Evolutionary conservation across 2,888 invertebrate genomes (phyloP).

Genomic region (Poecilobothrus nobilitatus): DNA sequence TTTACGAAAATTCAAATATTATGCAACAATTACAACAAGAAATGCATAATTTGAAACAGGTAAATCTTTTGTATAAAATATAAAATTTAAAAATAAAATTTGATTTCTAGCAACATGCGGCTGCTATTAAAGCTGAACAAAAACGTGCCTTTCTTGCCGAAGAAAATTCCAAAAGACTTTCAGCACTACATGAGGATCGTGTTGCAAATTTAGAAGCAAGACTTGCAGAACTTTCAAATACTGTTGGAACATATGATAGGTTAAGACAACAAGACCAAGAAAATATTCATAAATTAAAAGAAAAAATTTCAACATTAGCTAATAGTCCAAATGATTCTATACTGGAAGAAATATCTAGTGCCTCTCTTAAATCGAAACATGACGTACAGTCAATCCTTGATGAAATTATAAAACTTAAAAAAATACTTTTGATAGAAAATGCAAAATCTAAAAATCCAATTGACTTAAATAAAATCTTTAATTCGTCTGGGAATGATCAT

Average conservation of each 20-base stretch:
- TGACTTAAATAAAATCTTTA: conserved; percentile 50
- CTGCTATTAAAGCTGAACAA: conserved; percentile 65
- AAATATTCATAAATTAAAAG: conserved; percentile 56
- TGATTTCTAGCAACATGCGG: conserved; percentile 49
- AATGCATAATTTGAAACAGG: conserved; percentile 60
- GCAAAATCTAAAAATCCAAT: conserved; percentile 52
- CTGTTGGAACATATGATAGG: conserved; percentile 69
- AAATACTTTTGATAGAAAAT: conserved; percentile 53
- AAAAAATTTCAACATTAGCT: conserved; percentile 34
- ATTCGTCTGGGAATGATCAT: conserved; percentile 38
- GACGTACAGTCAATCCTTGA: conserved; percentile 53
- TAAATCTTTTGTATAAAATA: neutral
- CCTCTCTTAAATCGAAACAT: conserved; percentile 34
- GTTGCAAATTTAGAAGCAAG: conserved; percentile 67
- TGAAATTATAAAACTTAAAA: conserved; percentile 56
- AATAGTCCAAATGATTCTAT: neutral
- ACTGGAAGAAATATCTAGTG: neutral
- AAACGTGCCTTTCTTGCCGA: conserved; percentile 64
- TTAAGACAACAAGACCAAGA: conserved; percentile 62
- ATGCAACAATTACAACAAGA: conserved; percentile 63
- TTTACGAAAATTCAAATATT: conserved; percentile 46
- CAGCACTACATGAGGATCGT: conserved; percentile 64
- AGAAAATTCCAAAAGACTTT: conserved; percentile 57
- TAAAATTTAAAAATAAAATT: too few species aligned
- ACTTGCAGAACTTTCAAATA: conserved; percentile 68